These are phyloP conservation scores for Podarcis cretensis DNA, from an alignment of 2,113 vertebrate genomes.

Conservation along the genomic window DNA sequence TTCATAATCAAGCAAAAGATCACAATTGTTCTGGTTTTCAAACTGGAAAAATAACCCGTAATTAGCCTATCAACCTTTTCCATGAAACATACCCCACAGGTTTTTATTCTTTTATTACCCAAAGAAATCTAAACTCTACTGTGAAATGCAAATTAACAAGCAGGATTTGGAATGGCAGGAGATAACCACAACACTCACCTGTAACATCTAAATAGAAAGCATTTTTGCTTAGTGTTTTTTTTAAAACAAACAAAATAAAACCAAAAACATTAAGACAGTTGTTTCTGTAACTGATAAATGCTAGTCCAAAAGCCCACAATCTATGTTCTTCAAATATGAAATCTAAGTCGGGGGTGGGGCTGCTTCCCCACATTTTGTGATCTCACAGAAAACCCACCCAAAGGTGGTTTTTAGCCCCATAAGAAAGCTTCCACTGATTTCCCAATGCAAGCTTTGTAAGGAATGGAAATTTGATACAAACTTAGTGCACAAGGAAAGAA, in stretches of 20 bases:
- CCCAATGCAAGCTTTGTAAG: not conserved
- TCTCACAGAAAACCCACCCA: not conserved
- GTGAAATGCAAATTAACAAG: not conserved
- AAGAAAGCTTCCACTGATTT: not conserved
- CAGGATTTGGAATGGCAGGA: not conserved
- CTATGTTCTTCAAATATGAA: not conserved
- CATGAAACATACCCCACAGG: not conserved
- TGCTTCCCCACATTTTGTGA: too few relatives aligned
- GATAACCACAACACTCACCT: not conserved
- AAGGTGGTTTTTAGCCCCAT: not conserved
- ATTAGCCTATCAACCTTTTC: not conserved
- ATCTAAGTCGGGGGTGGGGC: not conserved
- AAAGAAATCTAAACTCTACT: not conserved
- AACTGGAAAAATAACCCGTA: slow-evolving; percentile 2
- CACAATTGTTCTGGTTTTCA: not conserved
- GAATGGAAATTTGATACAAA: not conserved
- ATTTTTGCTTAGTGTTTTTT: not conserved
- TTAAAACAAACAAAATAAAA: not conserved
- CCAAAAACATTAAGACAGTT: not conserved
- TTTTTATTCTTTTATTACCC: not conserved
- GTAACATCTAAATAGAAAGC: not conserved
- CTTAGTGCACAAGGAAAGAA: not conserved
- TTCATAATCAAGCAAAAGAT: not conserved
- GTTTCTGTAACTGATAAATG: not conserved
- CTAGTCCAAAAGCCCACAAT: too few relatives aligned